Conservation (phyloP, 2,888 invertebrate species). For the Platycnemis pennipes region DNA sequence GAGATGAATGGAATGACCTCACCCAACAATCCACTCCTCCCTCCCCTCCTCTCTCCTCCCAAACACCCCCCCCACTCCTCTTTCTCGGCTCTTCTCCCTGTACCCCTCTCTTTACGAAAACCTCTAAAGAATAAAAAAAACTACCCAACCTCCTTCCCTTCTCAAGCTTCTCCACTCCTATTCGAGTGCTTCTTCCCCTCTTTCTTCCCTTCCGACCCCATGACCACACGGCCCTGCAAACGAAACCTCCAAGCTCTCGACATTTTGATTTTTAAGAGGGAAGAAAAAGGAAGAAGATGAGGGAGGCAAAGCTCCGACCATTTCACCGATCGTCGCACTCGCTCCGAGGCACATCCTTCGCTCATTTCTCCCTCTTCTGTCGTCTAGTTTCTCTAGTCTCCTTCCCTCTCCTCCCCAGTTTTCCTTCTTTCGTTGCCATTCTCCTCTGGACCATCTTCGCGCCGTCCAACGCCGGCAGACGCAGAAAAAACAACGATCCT, state of each 20-base stretch:
- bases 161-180: not conserved
- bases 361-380: not conserved
- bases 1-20: constrained; percentile 69
- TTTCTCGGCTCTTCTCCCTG: not conserved
- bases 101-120: not conserved
- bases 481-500: not conserved
- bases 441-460: not conserved
- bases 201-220: not conserved
- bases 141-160: not conserved
- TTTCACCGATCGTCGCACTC: not conserved
- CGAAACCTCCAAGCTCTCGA: not conserved
- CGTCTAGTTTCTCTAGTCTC: not conserved
- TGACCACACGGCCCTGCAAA: no score
- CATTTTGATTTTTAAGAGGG: not conserved
- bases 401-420: not conserved
- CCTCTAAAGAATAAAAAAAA: not conserved
- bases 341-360: not conserved
- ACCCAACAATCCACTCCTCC: constrained; percentile 15
- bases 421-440: not conserved
- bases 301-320: not conserved
- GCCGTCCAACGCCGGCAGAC: not conserved
- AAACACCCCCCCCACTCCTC: not conserved
- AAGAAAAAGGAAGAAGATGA: not conserved
- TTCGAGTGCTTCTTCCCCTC: no score
- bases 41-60: not conserved